Percentiles rank a stretch among this genome's conserved stretches.
Evolutionary conservation across 2,797 vertebrate species (phyloP).

Genomic region (Eurystomus glaucurus): DNA sequence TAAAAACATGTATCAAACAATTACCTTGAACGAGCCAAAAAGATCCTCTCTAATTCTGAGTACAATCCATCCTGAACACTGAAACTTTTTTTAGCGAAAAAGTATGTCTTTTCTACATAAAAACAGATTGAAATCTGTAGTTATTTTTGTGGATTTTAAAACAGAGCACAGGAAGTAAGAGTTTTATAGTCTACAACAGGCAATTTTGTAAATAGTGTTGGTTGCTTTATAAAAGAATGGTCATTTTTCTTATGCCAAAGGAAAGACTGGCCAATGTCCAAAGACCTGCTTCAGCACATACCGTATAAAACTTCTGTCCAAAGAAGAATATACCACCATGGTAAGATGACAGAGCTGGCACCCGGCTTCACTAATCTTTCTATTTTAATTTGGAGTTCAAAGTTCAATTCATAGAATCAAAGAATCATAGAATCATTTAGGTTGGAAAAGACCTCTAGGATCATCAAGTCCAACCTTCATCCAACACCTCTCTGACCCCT

Average conservation of each 20-base stretch:
- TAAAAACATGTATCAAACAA: neutral
- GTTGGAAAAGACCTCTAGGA: too few relatives aligned
- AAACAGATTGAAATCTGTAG: neutral
- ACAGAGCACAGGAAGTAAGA: neutral
- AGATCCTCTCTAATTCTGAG: neutral
- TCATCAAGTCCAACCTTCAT: too few relatives aligned
- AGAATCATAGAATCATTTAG: too few relatives aligned
- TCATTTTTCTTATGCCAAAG: neutral
- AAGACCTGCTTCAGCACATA: conserved; percentile 4
- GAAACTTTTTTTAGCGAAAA: neutral
- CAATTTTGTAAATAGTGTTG: neutral
- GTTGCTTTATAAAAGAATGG: neutral
- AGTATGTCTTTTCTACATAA: neutral
- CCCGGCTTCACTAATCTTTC: neutral
- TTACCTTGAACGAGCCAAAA: neutral
- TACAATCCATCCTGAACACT: neutral
- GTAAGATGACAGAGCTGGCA: neutral
- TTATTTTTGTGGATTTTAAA: conserved; percentile 1
- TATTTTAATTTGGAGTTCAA: neutral
- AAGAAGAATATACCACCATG: neutral
- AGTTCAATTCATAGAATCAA: neutral
- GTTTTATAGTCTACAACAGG: neutral
- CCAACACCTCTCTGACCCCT: too few relatives aligned
- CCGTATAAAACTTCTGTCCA: neutral
- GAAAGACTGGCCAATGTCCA: neutral